Evolutionary conservation across 2,888 invertebrate species (phyloP).

Genomic region (Diarsia rubi): DNA sequence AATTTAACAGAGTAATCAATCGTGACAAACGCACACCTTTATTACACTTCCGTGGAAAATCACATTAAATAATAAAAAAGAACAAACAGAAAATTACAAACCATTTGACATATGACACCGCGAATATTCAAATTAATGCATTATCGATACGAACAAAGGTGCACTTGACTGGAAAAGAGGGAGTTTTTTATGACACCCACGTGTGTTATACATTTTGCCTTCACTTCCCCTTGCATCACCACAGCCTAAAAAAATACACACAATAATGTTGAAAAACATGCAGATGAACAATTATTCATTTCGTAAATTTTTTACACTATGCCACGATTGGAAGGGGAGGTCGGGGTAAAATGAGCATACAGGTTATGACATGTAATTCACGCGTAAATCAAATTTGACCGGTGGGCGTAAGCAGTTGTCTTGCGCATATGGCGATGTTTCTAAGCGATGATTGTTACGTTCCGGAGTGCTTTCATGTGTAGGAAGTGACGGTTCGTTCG

Average conservation of each 20-base stretch:
- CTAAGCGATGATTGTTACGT: constrained; percentile 81
- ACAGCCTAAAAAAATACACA: constrained; percentile 69
- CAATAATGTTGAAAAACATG: background rate
- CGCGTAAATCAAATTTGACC: constrained; percentile 91
- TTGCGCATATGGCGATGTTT: constrained; percentile 89
- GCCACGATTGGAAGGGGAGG: constrained; percentile 65
- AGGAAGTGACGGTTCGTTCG: constrained; percentile 80
- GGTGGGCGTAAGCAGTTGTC: constrained; percentile 87
- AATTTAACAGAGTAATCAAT: constrained; percentile 62
- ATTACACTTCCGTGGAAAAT: constrained; percentile 80
- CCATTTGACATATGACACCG: constrained; percentile 91
- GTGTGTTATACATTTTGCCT: constrained; percentile 70
- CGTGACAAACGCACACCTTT: constrained; percentile 63
- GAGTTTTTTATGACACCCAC: constrained; percentile 81
- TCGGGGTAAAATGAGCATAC: constrained; percentile 73
- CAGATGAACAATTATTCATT: constrained; percentile 8
- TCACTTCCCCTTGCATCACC: constrained; percentile 59
- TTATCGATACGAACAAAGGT: constrained; percentile 88
- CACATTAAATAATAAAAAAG: constrained; percentile 79
- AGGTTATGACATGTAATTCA: constrained; percentile 90
- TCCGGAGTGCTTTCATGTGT: constrained; percentile 87
- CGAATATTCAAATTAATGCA: constrained; percentile 91
- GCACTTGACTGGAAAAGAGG: constrained; percentile 85
- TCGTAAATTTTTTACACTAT: constrained; percentile 69
- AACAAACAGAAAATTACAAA: constrained; percentile 88